Evolutionary conservation across 2,113 vertebrate species (phyloP), one percentile per base, ranked within the genome.

Genomic region (Centropus bengalensis): DNA sequence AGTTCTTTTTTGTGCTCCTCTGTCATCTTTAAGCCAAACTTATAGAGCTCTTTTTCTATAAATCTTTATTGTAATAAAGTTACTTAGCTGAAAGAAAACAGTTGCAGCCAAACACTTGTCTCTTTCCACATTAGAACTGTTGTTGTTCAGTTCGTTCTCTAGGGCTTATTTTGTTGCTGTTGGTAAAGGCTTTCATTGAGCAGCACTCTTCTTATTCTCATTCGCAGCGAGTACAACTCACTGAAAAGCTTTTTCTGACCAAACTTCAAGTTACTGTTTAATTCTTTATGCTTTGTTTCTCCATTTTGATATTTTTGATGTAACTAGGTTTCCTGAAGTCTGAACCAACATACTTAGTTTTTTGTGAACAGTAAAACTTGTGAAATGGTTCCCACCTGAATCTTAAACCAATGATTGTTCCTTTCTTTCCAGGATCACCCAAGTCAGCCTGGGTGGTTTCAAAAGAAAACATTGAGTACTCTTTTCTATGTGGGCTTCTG

Each of bases 171-270:
- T 85, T 83, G 64, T 94, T 91, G 32, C 45, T 88, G 63, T 23
- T 86, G 51, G 71, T 89, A 74, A 83, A 66, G 79, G 71, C 88
- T 95, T 95, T 93, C 86, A 93, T 68, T 76, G 56, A 40, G 74
- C 28, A 86, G 64, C 60, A 56, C 73, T 67, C 32, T 90, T 90
- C 94, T 88, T 86, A 96, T 96, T 96, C 86, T 95, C 88, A 93
- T 93, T 96, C 83, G 1, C 64, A 75, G 76, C 30, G 92, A 94
- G 88, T 94, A 86, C 92, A 83, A 47, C 88, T 78, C 60, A 49
- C 80, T 92, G 94, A 88, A 96, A 93, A 93, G 86, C 76, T 91
- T 93, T 94, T 86, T 78, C 91, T 90, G 64, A 93, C 52, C 40
- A 86, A 75, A 70, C 89, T 88, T 90, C 71, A 73, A 74, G 71